Evolutionary conservation across 1,140 invertebrate genomes (phyloP), one percentile per base, ranked within the genome.

Genomic region (Onthophagus taurus): DNA sequence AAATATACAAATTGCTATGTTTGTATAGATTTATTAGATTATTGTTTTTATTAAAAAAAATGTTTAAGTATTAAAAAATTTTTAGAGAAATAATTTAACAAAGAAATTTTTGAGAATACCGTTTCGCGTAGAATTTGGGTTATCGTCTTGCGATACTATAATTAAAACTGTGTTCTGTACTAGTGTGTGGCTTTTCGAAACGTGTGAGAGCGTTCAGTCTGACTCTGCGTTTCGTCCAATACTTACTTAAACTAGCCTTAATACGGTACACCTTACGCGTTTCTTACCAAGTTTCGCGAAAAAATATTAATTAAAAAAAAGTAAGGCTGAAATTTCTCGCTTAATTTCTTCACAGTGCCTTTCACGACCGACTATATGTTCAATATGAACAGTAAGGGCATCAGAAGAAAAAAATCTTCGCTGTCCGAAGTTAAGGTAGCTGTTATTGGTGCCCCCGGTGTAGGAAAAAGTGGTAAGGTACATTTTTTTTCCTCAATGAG

Each of bases 391-490:
- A 69, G 72, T 44, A 71, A 81, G 51, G 83, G 82, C 19, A 87
- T 89, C 45, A 72, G 86, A 48, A 72, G 87, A 50, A 92, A 91
- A 70, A 92, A 92, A 67, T 89, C 86, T 13, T 84, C 85, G 39
- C 67, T 91, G 14, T 81, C 83, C 44, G 88, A 91, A 71, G 82
- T 91, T 42, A 90, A 90, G 70, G 81, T 92, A 34, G 85, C 83
- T 13, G 84, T 91, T 41, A 69, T 91, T 47, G 88, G 88, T 41
- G 83, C 84, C 29, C 83, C 85, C 4, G 80, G 81, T 43, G 88
- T 90, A 42, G 88, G 88, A 31, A 91, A 92, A 73, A 90, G 82
- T 59, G 88, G 88, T 90, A 73, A 71, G 77, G n/a, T n/a, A n/a
- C n/a, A n/a, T n/a, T n/a, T n/a, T n/a, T n/a, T n/a, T n/a, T n/a